A percentile compares a stretch with the other conserved stretches of the same genome.
Conservation (phyloP, 2,797 vertebrate species). For the Helostoma temminkii region DNA sequence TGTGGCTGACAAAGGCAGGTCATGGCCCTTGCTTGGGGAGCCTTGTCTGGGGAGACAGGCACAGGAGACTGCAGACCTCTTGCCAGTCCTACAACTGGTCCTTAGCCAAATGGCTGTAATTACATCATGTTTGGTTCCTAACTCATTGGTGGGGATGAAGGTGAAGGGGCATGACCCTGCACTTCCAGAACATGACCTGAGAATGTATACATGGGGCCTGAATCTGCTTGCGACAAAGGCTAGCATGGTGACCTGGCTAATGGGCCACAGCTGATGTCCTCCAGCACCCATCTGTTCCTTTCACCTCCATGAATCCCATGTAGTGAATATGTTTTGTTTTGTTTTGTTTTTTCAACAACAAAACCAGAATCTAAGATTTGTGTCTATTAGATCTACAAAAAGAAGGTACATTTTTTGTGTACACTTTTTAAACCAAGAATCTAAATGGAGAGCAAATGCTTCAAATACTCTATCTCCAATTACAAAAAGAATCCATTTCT, state of each 20-base stretch:
- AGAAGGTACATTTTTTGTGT: background rate
- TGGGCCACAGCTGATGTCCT: constrained; percentile 75
- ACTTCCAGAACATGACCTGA: constrained; percentile 81
- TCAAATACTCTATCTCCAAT: constrained; percentile 27
- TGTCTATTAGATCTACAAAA: background rate
- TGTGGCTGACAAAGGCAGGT: constrained; percentile 65
- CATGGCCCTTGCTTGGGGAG: constrained; percentile 54
- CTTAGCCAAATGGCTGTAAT: constrained; percentile 77
- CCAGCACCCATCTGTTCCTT: constrained; percentile 72
- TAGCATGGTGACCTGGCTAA: constrained; percentile 69
- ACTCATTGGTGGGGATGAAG: constrained; percentile 62
- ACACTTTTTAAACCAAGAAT: background rate
- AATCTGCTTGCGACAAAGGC: constrained; percentile 71
- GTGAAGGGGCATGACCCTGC: constrained; percentile 71
- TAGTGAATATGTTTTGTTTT: constrained; percentile 18
- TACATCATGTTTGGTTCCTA: constrained; percentile 77
- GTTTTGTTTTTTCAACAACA: too few relatives aligned
- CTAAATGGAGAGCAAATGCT: background rate
- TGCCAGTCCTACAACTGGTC: constrained; percentile 60
- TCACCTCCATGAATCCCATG: constrained; percentile 42
- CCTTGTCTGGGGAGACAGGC: constrained; percentile 61
- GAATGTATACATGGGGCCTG: constrained; percentile 66
- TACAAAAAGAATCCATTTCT: constrained; percentile 26
- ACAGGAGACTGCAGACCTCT: constrained; percentile 64
- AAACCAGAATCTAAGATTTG: constrained; percentile 9